Evolutionary conservation across 1,140 invertebrate genomes (phyloP), one percentile per base, ranked within the genome.

Genomic region (Drosophila miranda): DNA sequence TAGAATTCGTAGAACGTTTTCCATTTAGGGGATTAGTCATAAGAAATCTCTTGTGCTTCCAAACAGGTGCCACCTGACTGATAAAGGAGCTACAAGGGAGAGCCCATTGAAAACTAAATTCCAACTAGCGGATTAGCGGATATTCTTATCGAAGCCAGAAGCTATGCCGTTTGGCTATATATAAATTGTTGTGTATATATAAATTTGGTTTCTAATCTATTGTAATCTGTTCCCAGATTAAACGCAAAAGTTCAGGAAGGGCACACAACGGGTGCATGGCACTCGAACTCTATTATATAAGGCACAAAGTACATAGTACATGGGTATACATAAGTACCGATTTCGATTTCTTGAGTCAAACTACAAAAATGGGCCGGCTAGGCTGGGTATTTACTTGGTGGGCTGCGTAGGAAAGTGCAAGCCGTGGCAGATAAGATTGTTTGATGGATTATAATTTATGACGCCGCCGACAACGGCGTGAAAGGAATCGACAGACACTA

Each of bases 371-470:
- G 34, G 34, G 34, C 11, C 34, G 3, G 13, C 3, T 38, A 13
- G 11, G 13, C 19, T 16, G 30, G 48, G 43, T 46, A 42, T 48
- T 49, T 56, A 45, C 28, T 48, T 23, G 42, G 28, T 23, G 42
- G 28, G n/a, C n/a, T 23, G 3, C 11, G 9, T 45, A 51, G 21
- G 43, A 48, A 59, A 46, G 30, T 43, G 26, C 52, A 30, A 8
- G 9, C 13, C 26, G 8, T 7, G 8, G 16, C 11, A 55, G 80
- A 83, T 83, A 80, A 83, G 81, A 83, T 86, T 76, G 70, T 69
- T 75, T 72, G 43, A 57, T 60, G 59, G 72, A 76, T 80, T 72
- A 74, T 56, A 43, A 44, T 72, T 59, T 45, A 34, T 54, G 60
- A 64, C 38, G 45, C 50, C 28, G 30, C 59, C 14, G 14, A 30